A percentile compares a stretch with the other conserved stretches of the same genome.
Conservation (phyloP, 2,888 invertebrate species). For the Aphelenchoides bicaudatus region DNA sequence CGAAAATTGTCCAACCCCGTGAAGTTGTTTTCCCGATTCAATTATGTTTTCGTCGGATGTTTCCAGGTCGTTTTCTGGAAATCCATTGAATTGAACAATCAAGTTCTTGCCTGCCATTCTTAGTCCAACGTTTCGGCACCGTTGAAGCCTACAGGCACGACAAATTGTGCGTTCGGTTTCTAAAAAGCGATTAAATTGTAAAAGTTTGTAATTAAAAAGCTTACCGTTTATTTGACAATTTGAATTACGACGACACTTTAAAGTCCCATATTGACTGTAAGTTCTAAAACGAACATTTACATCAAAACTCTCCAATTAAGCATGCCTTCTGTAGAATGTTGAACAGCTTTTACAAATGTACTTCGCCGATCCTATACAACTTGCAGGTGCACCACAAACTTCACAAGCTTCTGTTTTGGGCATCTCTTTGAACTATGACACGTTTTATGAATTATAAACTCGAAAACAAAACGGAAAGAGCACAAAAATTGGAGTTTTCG, state of each 20-base stretch:
- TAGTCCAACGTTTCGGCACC: not conserved
- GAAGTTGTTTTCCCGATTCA: too few species aligned
- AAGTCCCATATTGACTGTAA: constrained; percentile 1
- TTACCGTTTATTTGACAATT: not conserved
- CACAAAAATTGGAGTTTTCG: too few species aligned
- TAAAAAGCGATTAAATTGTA: too few species aligned
- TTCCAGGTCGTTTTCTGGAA: not conserved
- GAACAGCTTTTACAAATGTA: not conserved
- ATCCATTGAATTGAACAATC: constrained; percentile 1
- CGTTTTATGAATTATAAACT: too few species aligned
- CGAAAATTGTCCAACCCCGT: too few species aligned
- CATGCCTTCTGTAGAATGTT: not conserved
- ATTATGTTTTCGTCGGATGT: not conserved
- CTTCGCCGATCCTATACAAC: not conserved
- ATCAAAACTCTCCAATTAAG: not conserved
- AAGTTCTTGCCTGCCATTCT: constrained; percentile 9
- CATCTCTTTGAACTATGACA: not conserved
- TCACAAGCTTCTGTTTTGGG: not conserved
- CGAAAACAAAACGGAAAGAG: not conserved
- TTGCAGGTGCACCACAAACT: constrained; percentile 1
- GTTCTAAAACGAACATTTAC: not conserved
- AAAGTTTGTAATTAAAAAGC: too few species aligned
- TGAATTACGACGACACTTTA: constrained; percentile 2
- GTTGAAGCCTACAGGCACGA: not conserved
- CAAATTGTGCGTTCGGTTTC: not conserved